Evolutionary conservation across 2,888 invertebrate species (phyloP).

Genomic region (Coecobrya sp.): DNA sequence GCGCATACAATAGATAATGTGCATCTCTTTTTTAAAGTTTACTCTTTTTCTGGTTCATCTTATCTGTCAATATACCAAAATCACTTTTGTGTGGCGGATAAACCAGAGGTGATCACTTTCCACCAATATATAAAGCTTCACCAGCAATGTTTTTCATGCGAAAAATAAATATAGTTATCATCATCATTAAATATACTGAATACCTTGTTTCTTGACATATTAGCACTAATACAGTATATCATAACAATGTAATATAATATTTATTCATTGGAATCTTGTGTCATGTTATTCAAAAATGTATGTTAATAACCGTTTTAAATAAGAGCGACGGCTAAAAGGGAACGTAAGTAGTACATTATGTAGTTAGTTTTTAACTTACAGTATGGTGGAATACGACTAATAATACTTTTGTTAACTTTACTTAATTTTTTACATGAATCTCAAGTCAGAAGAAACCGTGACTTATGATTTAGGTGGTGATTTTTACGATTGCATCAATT

Average conservation of each 20-base stretch:
- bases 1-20: neutral
- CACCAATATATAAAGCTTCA: constrained; percentile 29
- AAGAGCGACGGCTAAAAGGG: neutral
- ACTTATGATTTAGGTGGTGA: neutral
- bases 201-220: constrained; percentile 53
- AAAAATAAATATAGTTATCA: constrained; percentile 35
- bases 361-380: neutral
- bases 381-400: neutral
- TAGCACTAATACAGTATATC: constrained; percentile 37
- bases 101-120: neutral
- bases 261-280: neutral
- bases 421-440: constrained; percentile 30
- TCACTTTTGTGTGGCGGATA: constrained; percentile 1
- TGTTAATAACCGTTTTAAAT: neutral
- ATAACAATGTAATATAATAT: neutral
- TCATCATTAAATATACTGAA: constrained; percentile 32
- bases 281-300: neutral
- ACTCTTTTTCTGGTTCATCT: constrained; percentile 28
- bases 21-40: neutral
- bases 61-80: constrained; percentile 32
- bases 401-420: constrained; percentile 40
- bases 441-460: constrained; percentile 50
- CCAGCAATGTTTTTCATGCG: neutral
- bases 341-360: neutral
- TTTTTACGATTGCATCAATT: constrained; percentile 12